Conservation (phyloP, 1,140 invertebrate genomes). For the Coelopa frigida region DNA sequence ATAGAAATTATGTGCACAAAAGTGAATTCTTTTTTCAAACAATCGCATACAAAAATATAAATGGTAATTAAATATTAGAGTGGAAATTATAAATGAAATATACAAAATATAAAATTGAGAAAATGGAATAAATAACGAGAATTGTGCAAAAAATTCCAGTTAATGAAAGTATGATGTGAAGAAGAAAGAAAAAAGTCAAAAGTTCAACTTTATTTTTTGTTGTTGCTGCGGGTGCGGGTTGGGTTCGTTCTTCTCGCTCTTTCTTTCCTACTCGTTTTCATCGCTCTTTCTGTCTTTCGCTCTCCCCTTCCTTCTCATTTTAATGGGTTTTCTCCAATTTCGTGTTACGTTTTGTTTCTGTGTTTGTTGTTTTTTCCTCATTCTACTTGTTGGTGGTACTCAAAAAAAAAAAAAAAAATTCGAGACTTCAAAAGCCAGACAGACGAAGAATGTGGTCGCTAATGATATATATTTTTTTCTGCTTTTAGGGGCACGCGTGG, state of each 20-base stretch:
- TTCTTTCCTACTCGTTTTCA: neutral
- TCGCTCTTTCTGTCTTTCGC: neutral
- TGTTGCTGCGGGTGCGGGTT: slow-evolving; percentile 6
- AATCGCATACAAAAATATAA: no score
- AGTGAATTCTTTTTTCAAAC: no score
- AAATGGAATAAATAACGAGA: slow-evolving; percentile 1
- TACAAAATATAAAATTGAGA: neutral
- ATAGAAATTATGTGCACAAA: no score
- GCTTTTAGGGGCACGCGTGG: no score
- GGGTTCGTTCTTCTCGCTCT: neutral
- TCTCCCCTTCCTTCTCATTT: neutral
- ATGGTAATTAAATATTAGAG: no score
- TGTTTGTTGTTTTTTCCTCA: neutral
- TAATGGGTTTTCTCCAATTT: neutral
- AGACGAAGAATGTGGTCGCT: no score
- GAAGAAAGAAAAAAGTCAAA: slow-evolving; percentile 4
- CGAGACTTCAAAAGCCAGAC: no score
- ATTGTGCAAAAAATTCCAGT: slow-evolving; percentile 1
- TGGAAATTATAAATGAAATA: no score
- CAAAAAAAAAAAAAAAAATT: no score
- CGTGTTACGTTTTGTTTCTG: neutral
- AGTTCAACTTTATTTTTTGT: slow-evolving; percentile 8
- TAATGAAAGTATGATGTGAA: neutral
- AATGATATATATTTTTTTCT: no score
- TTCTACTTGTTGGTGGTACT: no score